These are phyloP conservation scores for Pseudoatta argentina DNA, from an alignment of 1,140 invertebrate genomes.

Conservation along the genomic window DNA sequence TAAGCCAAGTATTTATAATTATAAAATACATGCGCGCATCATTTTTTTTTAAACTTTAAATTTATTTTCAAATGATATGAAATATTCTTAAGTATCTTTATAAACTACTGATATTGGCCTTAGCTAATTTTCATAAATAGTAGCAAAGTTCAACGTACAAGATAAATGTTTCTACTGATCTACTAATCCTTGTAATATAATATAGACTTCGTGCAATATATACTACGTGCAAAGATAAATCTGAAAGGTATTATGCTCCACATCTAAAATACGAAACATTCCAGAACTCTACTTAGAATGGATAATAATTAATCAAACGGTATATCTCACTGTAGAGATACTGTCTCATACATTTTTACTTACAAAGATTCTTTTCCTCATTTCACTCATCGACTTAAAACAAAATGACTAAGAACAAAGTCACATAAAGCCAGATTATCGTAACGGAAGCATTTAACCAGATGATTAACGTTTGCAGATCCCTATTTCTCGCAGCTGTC, in stretches of 20 bases:
- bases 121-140: conserved; percentile 46
- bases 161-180: conserved; percentile 12
- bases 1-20: conserved; percentile 5
- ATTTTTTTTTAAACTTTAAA: conserved; percentile 12
- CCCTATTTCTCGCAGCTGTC: conserved; percentile 26
- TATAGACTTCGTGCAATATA: background rate
- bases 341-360: conserved; percentile 15
- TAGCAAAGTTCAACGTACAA: conserved; percentile 56
- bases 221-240: conserved; percentile 35
- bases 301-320: background rate
- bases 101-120: conserved; percentile 5
- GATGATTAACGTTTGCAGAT: conserved; percentile 8
- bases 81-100: background rate
- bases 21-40: background rate
- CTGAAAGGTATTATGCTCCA: conserved; percentile 3
- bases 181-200: background rate
- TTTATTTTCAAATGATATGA: background rate
- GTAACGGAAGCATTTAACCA: conserved; percentile 11
- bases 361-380: background rate
- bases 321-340: conserved; percentile 2
- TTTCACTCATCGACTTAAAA: background rate
- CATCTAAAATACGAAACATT: conserved; percentile 3
- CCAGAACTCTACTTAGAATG: conserved; percentile 1
- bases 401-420: background rate
- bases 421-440: conserved; percentile 43